These are phyloP conservation scores for Varanus komodoensis DNA, from an alignment of 2,113 vertebrate species.

Conservation along the genomic window DNA sequence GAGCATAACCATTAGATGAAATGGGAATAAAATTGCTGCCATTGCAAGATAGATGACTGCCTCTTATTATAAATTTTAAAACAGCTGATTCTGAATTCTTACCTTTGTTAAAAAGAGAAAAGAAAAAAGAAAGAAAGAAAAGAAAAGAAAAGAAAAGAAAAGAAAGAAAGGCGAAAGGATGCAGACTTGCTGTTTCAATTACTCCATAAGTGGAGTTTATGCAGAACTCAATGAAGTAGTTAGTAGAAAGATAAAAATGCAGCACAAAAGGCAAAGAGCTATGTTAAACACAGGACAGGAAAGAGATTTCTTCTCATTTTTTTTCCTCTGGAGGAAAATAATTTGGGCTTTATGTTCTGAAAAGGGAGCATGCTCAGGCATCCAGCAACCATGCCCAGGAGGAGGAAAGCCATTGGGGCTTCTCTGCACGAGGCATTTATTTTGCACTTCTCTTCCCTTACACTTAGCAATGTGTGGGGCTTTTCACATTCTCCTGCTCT, in stretches of 20 bases:
- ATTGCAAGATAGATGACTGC: conserved; percentile 68
- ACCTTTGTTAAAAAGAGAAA: conserved; percentile 55
- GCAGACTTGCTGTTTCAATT: conserved; percentile 56
- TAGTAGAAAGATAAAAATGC: conserved; percentile 48
- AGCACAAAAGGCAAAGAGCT: conserved; percentile 42
- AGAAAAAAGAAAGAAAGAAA: background rate
- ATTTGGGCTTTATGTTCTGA: background rate
- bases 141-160: background rate
- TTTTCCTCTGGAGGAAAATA: conserved; percentile 22
- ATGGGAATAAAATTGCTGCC: conserved; percentile 76
- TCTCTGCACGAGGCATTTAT: no score
- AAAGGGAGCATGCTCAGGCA: background rate
- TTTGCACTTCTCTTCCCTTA: no score
- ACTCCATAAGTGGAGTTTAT: conserved; percentile 63
- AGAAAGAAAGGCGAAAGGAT: background rate
- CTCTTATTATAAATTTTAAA: conserved; percentile 78
- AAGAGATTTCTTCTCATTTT: conserved; percentile 39
- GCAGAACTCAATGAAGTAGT: conserved; percentile 60
- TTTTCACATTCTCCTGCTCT: no score
- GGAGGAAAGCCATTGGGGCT: background rate
- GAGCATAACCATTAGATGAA: conserved; percentile 75
- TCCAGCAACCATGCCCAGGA: background rate
- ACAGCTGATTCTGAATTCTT: conserved; percentile 71
- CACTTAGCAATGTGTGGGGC: no score
- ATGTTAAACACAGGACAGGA: conserved; percentile 15